These are phyloP conservation scores for Dasypolia templi DNA, from an alignment of 2,888 invertebrate species.

Conservation along the genomic window DNA sequence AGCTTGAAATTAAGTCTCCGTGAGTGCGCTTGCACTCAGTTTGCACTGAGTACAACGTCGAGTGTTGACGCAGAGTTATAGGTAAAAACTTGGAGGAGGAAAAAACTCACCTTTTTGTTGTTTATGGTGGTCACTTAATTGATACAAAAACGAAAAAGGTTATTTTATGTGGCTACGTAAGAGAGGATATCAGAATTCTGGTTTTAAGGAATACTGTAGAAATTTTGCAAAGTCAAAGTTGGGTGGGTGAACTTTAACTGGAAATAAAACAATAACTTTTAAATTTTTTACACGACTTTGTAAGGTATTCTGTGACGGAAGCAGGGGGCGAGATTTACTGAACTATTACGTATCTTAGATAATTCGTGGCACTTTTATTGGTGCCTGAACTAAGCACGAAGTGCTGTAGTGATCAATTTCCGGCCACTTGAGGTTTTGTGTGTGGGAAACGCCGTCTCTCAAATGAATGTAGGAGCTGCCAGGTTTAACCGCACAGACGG, in stretches of 20 bases:
- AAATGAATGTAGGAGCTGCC: background rate
- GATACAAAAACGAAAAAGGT: constrained; percentile 24
- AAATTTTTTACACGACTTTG: background rate
- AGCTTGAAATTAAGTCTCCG: constrained; percentile 22
- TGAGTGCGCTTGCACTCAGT: constrained; percentile 77
- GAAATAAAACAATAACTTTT: background rate
- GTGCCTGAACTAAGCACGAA: background rate
- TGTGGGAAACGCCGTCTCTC: background rate
- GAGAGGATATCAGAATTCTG: background rate
- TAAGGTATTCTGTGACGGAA: background rate
- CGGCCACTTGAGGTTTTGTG: background rate
- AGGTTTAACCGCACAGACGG: too few relatives aligned
- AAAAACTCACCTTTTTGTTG: constrained; percentile 26
- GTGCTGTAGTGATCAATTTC: background rate
- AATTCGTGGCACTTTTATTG: background rate
- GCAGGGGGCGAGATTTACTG: background rate
- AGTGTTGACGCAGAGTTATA: constrained; percentile 53
- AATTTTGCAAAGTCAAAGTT: constrained; percentile 1
- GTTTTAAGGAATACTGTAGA: background rate
- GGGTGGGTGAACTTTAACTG: constrained; percentile 6
- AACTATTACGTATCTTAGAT: background rate
- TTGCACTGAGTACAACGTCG: constrained; percentile 71
- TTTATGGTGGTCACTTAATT: constrained; percentile 13
- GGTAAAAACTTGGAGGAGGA: constrained; percentile 50
- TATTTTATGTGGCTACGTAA: background rate